Evolutionary conservation across 2,888 invertebrate species (phyloP), one percentile per base, ranked within the genome.

Genomic region (Sycophila texana): DNA sequence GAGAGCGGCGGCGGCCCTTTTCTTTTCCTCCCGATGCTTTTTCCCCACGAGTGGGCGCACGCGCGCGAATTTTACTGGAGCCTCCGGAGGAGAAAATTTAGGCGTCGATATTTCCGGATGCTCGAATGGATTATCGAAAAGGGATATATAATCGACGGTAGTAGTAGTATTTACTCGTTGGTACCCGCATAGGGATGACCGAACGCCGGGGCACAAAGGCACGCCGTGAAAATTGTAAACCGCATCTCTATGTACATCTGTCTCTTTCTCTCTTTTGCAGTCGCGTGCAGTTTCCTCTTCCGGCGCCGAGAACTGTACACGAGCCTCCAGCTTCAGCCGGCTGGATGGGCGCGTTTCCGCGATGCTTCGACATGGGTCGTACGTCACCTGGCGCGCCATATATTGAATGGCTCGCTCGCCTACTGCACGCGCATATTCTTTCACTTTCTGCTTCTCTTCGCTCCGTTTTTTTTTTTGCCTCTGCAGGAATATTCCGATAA

Each of bases 171-270:
- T 63, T 63, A 10, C 39, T 10, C 39, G 16, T 30, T n/a, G 10
- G 18, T 4, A 10, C 10, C 39, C 7, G 39, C 39, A 7, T 47
- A 26, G 26, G 26, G 13, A n/a, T n/a, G 63, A 63, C 39, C 39
- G 63, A 63, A 63, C 47, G 63, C 10, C n/a, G 10, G 30, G 4
- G 14, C 39, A 18, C 63, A 63, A 63, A 63, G 63, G 63, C 63
- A 18, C 47, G 63, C 12, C 18, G 63, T 18, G 47, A 63, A 63
- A 63, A 63, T 39, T 63, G 47, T 47, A 26, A 61, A 61, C 63
- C 13, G 63, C 14, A 1, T 53, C 39, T n/a, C n/a, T n/a, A n/a
- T n/a, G n/a, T n/a, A n/a, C n/a, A n/a, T n/a, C n/a, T n/a, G n/a
- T n/a, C n/a, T 61, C 30, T 39, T 7, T 39, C 39, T 39, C 10